These are phyloP conservation scores for Arctopsyche grandis DNA, from an alignment of 1,140 invertebrate species.

Conservation along the genomic window DNA sequence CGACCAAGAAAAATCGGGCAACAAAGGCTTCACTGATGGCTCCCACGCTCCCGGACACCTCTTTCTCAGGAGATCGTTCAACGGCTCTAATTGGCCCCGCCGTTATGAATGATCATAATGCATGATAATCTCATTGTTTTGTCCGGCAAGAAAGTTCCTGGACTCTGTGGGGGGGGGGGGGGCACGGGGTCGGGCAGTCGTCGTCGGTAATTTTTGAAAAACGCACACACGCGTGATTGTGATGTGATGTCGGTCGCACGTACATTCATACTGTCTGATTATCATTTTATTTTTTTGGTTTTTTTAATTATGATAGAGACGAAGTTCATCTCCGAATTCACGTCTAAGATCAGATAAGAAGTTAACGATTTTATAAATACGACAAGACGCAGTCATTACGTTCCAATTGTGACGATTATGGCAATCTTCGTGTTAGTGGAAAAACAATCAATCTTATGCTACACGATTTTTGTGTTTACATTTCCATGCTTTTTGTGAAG, in stretches of 20 bases:
- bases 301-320: conserved; percentile 8
- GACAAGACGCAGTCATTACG: neutral
- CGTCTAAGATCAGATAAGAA: conserved; percentile 3
- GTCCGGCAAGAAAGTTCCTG: neutral
- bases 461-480: neutral
- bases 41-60: conserved; percentile 48
- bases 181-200: neutral
- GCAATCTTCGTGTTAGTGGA: neutral
- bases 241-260: neutral
- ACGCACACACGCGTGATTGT: neutral
- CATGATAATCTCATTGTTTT: conserved; percentile 29
- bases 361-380: conserved; percentile 18
- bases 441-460: neutral
- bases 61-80: conserved; percentile 44
- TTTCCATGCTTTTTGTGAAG: neutral
- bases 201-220: neutral
- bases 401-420: neutral
- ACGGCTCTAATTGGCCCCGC: conserved; percentile 43
- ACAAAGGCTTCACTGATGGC: conserved; percentile 28
- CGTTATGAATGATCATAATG: conserved; percentile 44
- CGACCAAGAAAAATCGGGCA: conserved; percentile 38
- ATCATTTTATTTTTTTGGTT: neutral
- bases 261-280: neutral
- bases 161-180: too few relatives aligned
- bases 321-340: neutral